Base-by-base conservation (phyloP, 2,797 vertebrate species). In the Gallinago nigripennis region DNA sequence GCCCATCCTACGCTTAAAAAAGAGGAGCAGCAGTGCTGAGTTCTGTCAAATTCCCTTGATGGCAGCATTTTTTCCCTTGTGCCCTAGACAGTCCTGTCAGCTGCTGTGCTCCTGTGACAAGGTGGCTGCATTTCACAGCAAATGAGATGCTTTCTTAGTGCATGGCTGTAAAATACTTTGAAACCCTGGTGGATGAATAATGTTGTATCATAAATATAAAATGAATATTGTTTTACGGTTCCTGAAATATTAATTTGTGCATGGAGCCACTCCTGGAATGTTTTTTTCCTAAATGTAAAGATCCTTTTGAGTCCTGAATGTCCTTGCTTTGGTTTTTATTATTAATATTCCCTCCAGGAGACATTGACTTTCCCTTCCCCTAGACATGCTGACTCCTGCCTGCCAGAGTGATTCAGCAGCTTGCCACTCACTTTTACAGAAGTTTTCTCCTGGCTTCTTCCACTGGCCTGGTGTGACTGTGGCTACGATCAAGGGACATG, bases 201-300 rank as follows among this genome's bases (percentile, higher is more conserved):
- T 92, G 68, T 94, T 88, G 78, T 87, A 85, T 94, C 94, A 96
- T 96, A 95, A 96, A 97, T 97, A 95, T 95, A 87, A 95, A 96
- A 96, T 94, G 86, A 96, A 94, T 95, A 95, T 96, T 97, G 88
- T 81, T 96, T 96, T 97, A 96, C 5, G 2, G 75, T 86, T 96
- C 90, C 84, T 96, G 93, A 97, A 95, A 95, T 96, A 97, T 96
- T 97, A 96, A 95, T 97, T 95, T 82, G 82, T 92, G 61, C 76
- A n/a, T 81, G 65, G 88, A 96, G 82, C 86, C 78, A 58, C 86
- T 88, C 70, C 77, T 84, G 71, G 87, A 96, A 95, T 88, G 24
- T 82, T 88, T 95, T 92, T 87, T 73, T 37, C 33, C 68, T 92
- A 82, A 88, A 92, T 53, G 73, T 92, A 94, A 91, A 83, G 95